Percentiles rank a stretch among this genome's conserved stretches.
Conservation (phyloP, 2,797 vertebrate genomes). For the Rhadinocentrus ornatus region DNA sequence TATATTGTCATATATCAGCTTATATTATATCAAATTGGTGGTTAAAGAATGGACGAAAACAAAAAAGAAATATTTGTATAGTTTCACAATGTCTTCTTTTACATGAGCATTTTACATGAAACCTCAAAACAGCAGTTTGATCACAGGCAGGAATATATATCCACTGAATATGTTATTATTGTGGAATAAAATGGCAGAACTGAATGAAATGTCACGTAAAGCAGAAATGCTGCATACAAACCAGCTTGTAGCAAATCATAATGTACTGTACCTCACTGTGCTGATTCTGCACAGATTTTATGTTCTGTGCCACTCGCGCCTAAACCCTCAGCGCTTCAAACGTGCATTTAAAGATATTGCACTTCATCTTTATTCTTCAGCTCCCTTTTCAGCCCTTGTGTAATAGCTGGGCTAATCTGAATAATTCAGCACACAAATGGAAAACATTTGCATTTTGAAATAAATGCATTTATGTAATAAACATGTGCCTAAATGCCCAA, state of each 20-base stretch:
- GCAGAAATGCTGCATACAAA: slow-evolving; percentile 4
- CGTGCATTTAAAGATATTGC: slow-evolving; percentile 35
- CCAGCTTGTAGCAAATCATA: slow-evolving; percentile 31
- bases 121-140: not conserved
- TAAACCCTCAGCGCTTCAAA: slow-evolving; percentile 23
- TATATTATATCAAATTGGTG: not conserved
- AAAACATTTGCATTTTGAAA: slow-evolving; percentile 50
- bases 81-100: not conserved
- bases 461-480: slow-evolving; percentile 33
- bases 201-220: slow-evolving; percentile 10
- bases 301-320: slow-evolving; percentile 16
- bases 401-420: slow-evolving; percentile 41
- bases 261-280: slow-evolving; percentile 14
- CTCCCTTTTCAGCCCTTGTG: slow-evolving; percentile 17
- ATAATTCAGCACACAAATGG: slow-evolving; percentile 41
- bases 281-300: slow-evolving; percentile 24
- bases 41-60: not conserved
- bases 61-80: not conserved
- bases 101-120: slow-evolving; percentile 5
- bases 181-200: slow-evolving; percentile 15
- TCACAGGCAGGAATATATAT: slow-evolving; percentile 21
- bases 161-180: not conserved
- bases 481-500: slow-evolving; percentile 39
- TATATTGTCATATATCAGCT: not conserved
- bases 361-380: slow-evolving; percentile 25